phyloP scores from a whole-genome alignment of 2,888 invertebrate species.

The Agrotis ipsilon region DNA sequence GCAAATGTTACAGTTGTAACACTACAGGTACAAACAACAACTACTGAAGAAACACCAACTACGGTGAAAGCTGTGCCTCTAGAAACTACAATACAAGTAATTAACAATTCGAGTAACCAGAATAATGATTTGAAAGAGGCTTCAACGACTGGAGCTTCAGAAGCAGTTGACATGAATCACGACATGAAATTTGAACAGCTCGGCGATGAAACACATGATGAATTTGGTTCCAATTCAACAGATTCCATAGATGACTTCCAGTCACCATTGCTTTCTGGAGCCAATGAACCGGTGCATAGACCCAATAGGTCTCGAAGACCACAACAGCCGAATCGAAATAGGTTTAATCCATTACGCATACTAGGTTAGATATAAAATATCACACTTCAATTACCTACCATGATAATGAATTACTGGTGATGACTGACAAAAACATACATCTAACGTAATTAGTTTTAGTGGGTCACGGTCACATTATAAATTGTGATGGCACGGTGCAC shows the following conservation, averaged over 20 bases:
- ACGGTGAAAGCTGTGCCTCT: conserved; percentile 42
- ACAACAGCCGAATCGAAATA: conserved; percentile 81
- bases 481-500: conserved; percentile 87
- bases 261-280: conserved; percentile 86
- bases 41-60: conserved; percentile 41
- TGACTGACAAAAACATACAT: conserved; percentile 74
- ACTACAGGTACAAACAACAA: conserved; percentile 30
- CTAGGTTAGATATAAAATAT: conserved; percentile 79
- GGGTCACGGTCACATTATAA: conserved; percentile 75
- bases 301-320: conserved; percentile 85
- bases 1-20: conserved; percentile 35
- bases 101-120: conserved; percentile 32
- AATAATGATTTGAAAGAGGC: conserved; percentile 18
- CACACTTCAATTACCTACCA: conserved; percentile 76
- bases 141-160: conserved; percentile 21
- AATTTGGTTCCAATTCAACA: conserved; percentile 67
- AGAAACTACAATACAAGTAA: conserved; percentile 28
- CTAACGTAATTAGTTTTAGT: conserved; percentile 75
- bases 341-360: conserved; percentile 89
- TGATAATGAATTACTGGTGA: conserved; percentile 71
- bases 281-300: conserved; percentile 84
- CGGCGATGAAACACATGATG: conserved; percentile 60
- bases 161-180: conserved; percentile 22
- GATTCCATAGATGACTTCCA: conserved; percentile 82
- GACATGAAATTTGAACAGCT: conserved; percentile 37